Conservation (phyloP, 2,113 vertebrate genomes). For the Theristicus caerulescens region DNA sequence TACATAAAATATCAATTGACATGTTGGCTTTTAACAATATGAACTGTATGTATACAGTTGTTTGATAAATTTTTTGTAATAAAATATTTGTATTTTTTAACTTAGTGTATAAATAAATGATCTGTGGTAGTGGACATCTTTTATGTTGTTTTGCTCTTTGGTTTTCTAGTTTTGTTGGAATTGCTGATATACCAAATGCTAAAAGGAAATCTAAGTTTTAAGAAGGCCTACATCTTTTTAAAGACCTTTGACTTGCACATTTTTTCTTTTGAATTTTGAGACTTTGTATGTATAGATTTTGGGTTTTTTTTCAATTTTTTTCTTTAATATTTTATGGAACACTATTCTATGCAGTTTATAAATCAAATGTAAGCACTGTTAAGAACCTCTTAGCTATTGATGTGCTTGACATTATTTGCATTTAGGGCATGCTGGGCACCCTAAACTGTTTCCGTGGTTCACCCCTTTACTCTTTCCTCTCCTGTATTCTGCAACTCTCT, state of each 20-base stretch:
- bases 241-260: not conserved
- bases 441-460: not conserved
- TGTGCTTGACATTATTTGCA: not conserved
- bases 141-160: not conserved
- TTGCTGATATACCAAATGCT: not conserved
- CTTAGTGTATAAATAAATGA: constrained; percentile 79
- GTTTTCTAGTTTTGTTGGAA: not conserved
- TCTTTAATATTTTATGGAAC: not conserved
- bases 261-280: not conserved
- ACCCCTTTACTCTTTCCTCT: not conserved
- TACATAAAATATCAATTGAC: constrained; percentile 66
- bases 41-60: constrained; percentile 72
- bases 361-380: not conserved
- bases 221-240: not conserved
- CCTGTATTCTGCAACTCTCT: not conserved
- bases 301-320: not conserved
- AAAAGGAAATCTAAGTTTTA: not conserved
- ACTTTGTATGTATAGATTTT: not conserved
- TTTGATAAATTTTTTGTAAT: constrained; percentile 83
- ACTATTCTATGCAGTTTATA: not conserved
- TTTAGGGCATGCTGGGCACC: not conserved
- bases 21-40: constrained; percentile 71
- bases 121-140: constrained; percentile 62
- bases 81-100: constrained; percentile 82
- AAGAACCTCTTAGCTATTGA: not conserved